A percentile compares a stretch with the other conserved stretches of the same genome.
Conservation (phyloP, 2,113 vertebrate genomes). For the Engraulis encrasicolus region DNA sequence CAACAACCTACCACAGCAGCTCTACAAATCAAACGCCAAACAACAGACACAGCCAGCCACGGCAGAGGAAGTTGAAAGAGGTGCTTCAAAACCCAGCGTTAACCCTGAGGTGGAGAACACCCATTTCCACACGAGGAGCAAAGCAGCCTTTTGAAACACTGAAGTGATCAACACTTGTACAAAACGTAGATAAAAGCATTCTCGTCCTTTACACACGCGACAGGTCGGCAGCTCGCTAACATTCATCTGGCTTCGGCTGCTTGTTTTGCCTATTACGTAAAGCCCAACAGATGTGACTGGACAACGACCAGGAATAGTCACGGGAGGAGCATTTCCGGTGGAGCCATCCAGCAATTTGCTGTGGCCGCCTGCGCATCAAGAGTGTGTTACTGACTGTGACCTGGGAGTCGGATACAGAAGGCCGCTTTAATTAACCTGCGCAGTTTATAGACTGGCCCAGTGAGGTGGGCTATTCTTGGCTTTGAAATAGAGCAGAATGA, state of each 20-base stretch:
- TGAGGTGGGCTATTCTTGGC: not conserved
- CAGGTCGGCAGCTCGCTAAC: not conserved
- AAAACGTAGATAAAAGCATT: not conserved
- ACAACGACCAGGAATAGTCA: not conserved
- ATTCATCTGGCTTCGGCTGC: not conserved
- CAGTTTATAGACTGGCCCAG: slow-evolving; percentile 9
- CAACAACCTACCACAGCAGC: too few species aligned
- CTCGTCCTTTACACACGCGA: not conserved
- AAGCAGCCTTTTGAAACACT: not conserved
- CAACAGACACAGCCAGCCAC: not conserved
- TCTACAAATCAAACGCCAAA: not conserved
- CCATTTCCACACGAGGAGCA: not conserved
- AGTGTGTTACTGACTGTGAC: not conserved
- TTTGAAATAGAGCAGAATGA: not conserved
- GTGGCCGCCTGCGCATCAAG: slow-evolving; percentile 6
- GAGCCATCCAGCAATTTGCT: not conserved
- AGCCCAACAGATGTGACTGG: not conserved
- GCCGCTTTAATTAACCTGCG: slow-evolving; percentile 8
- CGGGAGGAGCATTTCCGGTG: not conserved
- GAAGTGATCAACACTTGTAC: not conserved
- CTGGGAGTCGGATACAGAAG: not conserved
- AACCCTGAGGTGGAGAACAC: not conserved
- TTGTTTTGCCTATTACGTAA: not conserved
- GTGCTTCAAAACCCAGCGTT: not conserved
- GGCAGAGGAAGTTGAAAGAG: not conserved